A percentile compares a stretch with the other conserved stretches of the same genome.
phyloP scores from a whole-genome alignment of 2,888 invertebrate species.

The Sepioteuthis lessoniana region DNA sequence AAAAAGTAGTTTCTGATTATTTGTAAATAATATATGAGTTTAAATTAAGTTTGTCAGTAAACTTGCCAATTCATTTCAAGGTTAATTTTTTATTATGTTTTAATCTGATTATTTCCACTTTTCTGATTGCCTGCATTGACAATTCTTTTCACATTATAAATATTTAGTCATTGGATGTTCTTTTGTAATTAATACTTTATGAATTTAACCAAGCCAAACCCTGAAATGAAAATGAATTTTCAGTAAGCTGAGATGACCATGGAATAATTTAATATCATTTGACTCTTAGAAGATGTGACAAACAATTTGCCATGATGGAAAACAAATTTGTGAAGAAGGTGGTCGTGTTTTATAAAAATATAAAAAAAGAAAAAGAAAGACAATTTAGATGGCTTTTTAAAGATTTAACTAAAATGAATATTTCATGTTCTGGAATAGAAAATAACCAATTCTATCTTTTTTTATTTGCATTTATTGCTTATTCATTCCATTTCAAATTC shows the following conservation, averaged over 20 bases:
- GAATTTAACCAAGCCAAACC: background rate
- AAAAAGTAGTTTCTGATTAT: background rate
- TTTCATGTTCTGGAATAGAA: background rate
- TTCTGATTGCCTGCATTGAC: background rate
- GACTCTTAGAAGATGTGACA: conserved; percentile 2
- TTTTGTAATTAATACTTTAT: conserved; percentile 10
- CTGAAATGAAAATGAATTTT: background rate
- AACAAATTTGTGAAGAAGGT: background rate
- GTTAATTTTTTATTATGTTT: background rate
- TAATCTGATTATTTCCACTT: background rate
- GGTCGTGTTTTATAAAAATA: background rate
- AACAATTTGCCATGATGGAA: background rate
- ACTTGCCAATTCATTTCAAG: background rate
- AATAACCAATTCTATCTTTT: too few relatives aligned
- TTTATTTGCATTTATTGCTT: background rate
- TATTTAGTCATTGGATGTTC: background rate
- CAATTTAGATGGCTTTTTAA: background rate
- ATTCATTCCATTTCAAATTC: background rate
- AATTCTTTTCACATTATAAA: background rate
- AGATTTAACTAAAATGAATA: background rate
- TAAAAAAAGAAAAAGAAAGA: background rate
- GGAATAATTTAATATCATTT: conserved; percentile 33
- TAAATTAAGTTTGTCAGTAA: background rate
- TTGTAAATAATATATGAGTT: conserved; percentile 33
- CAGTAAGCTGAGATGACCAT: background rate